phyloP scores from a whole-genome alignment of 2,797 vertebrate species.

The Falco rusticolus region DNA sequence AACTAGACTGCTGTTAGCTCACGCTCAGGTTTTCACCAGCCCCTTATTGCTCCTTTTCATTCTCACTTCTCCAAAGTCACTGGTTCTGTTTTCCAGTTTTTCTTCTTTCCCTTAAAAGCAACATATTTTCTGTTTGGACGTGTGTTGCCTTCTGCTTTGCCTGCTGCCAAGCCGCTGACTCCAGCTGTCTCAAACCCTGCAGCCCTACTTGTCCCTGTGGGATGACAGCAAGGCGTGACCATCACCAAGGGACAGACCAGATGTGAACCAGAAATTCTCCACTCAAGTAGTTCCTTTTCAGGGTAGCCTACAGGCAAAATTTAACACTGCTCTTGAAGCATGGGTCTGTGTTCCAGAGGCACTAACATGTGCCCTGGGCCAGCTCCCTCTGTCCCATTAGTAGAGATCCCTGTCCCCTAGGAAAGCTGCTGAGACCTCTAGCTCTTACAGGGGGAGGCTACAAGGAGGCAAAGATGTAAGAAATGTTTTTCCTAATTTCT shows the following conservation, averaged over 20 bases:
- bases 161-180: not conserved
- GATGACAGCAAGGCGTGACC: not conserved
- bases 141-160: not conserved
- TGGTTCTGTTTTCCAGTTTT: not conserved
- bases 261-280: not conserved
- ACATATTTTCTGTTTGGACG: not conserved
- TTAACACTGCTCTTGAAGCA: rapidly evolving
- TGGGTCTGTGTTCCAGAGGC: not conserved
- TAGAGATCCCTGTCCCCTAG: not conserved
- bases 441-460: not conserved
- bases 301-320: not conserved
- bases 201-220: not conserved
- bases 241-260: not conserved
- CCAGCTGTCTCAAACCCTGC: not conserved
- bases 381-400: rapidly evolving
- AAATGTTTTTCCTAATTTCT: not conserved
- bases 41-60: not conserved
- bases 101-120: not conserved
- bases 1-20: not conserved
- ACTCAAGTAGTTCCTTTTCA: not conserved
- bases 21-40: not conserved
- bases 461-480: not conserved
- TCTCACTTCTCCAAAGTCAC: not conserved
- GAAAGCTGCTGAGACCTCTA: not conserved
- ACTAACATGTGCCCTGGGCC: not conserved